Base-by-base conservation (phyloP, 2,797 vertebrate genomes). In the Crocodylus rhombifer region DNA sequence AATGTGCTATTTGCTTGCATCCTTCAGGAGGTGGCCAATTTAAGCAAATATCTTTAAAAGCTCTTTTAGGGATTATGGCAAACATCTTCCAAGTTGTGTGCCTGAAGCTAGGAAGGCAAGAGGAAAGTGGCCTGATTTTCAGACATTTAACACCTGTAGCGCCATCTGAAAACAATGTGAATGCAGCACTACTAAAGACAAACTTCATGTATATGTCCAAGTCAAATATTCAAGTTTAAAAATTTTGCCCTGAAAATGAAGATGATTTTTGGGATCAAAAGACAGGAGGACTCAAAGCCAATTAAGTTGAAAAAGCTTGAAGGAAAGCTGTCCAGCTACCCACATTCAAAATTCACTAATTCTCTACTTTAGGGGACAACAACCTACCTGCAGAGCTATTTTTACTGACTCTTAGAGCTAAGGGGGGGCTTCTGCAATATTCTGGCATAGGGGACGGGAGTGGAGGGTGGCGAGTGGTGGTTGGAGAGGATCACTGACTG, bases 261-360 rank as follows among this genome's bases (percentile, higher is more conserved):
- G 23, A 62, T 2, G 14, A 5, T 4, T 1, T 4, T 2, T 1
- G 3, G 8, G 14, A n/a, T 3, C 13, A 57, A 63, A 6, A 75
- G 20, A 71, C 23, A 15, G 33, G 25, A 71, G 36, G 33, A 71
- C 67, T 71, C 36, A 4, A 69, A 69, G 30, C 30, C 30, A 69
- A 69, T 36, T 33, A 36, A 69, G 9, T 21, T 69, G 65, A 30
- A 67, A 67, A 21, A 30, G 17, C n/a, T 33, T 65, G 80, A 71
- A 84, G 64, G 42, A 84, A 87, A 36, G 58, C 26, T 60, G 80
- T 77, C 36, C 25, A 82, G 14, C 56, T 2, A 60, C 57, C 7
- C 64, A 84, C 36, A 71, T 82, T 57, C 69, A 79, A 74, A 74
- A 30, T 71, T 36, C 33, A 71, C 67, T 36, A 36, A 36, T 69